phyloP scores from a whole-genome alignment of 2,888 invertebrate genomes.

The Spisula subtruncata region DNA sequence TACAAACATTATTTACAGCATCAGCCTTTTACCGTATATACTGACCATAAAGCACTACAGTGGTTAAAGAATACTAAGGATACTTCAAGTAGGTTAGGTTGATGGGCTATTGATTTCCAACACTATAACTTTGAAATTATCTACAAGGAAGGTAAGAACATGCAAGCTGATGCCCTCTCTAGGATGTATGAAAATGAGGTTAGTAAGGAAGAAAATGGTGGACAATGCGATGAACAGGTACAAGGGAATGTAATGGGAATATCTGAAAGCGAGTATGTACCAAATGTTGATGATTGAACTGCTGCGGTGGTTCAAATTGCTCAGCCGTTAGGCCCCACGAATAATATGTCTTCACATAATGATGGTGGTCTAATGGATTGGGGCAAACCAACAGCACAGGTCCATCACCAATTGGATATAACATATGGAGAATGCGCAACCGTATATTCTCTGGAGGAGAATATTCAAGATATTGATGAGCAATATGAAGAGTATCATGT shows the following conservation, averaged over 20 bases:
- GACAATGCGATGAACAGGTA: not conserved
- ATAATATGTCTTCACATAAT: no score
- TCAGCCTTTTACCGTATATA: no score
- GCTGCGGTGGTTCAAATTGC: not conserved
- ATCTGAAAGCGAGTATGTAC: no score
- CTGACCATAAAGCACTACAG: no score
- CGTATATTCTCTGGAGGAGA: not conserved
- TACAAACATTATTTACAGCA: conserved; percentile 52
- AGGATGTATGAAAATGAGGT: conserved; percentile 17
- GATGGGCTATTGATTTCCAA: conserved; percentile 66
- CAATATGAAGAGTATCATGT: not conserved
- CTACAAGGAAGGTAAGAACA: no score
- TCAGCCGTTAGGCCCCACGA: not conserved
- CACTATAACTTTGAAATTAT: conserved; percentile 60
- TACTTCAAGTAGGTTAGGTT: conserved; percentile 53
- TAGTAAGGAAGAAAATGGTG: not conserved
- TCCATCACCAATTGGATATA: not conserved
- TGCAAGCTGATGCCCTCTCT: conserved; percentile 41
- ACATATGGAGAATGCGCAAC: not conserved
- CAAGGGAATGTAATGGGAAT: not conserved
- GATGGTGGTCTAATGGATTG: not conserved
- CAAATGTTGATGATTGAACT: not conserved
- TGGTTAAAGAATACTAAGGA: no score
- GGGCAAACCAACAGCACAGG: not conserved
- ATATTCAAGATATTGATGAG: not conserved